A percentile compares a stretch with the other conserved stretches of the same genome.
phyloP scores from a whole-genome alignment of 2,113 vertebrate genomes.

The Gracilinanus agilis region DNA sequence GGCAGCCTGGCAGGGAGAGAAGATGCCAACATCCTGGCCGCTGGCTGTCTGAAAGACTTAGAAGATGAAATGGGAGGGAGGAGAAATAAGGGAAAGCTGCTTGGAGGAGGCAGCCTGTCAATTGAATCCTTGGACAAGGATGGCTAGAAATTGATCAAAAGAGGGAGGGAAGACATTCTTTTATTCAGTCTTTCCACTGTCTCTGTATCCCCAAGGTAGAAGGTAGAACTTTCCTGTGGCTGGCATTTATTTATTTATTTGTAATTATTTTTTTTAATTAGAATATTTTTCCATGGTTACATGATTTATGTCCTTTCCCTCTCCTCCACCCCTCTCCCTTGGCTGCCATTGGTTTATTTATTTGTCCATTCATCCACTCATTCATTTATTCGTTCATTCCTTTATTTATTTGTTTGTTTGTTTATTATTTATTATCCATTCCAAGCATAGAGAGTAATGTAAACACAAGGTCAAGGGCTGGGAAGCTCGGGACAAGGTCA shows the following conservation, averaged over 20 bases:
- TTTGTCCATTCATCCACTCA: too few relatives aligned
- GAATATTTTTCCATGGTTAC: too few relatives aligned
- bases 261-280: too few relatives aligned
- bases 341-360: too few relatives aligned
- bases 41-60: not conserved
- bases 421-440: too few relatives aligned
- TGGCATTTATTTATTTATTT: not conserved
- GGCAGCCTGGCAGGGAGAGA: not conserved
- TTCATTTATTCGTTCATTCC: too few relatives aligned
- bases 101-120: not conserved
- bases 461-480: not conserved
- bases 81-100: not conserved
- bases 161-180: not conserved
- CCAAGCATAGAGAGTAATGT: not conserved
- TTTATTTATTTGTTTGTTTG: too few relatives aligned
- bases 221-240: not conserved
- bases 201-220: not conserved
- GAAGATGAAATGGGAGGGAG: not conserved
- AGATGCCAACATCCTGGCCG: not conserved
- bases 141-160: not conserved
- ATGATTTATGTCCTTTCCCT: too few relatives aligned
- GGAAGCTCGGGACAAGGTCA: not conserved
- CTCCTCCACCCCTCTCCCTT: too few relatives aligned
- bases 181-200: not conserved
- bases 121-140: not conserved